A percentile compares a stretch with the other conserved stretches of the same genome.
phyloP scores from a whole-genome alignment of 2,888 invertebrate genomes.

The Pasiphila rectangulata region DNA sequence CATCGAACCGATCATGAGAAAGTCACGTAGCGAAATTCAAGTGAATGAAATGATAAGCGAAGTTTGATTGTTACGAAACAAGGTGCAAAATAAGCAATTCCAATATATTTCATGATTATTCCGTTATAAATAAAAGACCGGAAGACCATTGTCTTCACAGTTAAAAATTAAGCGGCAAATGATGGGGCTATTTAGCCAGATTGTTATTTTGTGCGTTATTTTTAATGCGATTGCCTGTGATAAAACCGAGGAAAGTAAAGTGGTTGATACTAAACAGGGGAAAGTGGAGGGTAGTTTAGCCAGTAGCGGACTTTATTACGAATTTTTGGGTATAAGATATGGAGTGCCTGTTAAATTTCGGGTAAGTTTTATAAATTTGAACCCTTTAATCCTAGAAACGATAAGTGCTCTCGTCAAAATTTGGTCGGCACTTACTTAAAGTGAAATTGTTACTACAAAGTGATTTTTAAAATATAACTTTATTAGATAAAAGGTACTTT shows the following conservation, averaged over 20 bases:
- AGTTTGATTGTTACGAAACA: slow-evolving; percentile 2
- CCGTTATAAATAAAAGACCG: slow-evolving; percentile 36
- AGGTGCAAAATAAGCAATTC: slow-evolving; percentile 12
- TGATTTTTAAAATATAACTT: too few species aligned
- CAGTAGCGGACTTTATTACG: slow-evolving; percentile 56
- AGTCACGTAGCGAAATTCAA: slow-evolving; percentile 25
- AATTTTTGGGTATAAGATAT: slow-evolving; percentile 66
- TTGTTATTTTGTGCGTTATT: slow-evolving; percentile 42
- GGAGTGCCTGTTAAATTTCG: slow-evolving; percentile 57
- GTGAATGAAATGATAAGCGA: slow-evolving; percentile 7
- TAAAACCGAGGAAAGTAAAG: slow-evolving; percentile 40
- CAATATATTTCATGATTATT: neutral
- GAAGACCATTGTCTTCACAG: slow-evolving; percentile 29
- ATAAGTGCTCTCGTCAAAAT: neutral
- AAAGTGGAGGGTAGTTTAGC: slow-evolving; percentile 62
- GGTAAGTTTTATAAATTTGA: slow-evolving; percentile 44
- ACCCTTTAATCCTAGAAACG: neutral
- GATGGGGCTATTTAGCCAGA: slow-evolving; percentile 40
- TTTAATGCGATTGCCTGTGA: slow-evolving; percentile 38
- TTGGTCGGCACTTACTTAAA: neutral
- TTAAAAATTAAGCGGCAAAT: slow-evolving; percentile 30
- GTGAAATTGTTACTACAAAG: too few species aligned
- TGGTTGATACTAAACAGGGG: slow-evolving; percentile 61
- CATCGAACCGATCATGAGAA: slow-evolving; percentile 9
- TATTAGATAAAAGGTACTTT: too few species aligned